phyloP scores from a whole-genome alignment of 23 tunicate genomes.

The Phallusia fumigata region DNA sequence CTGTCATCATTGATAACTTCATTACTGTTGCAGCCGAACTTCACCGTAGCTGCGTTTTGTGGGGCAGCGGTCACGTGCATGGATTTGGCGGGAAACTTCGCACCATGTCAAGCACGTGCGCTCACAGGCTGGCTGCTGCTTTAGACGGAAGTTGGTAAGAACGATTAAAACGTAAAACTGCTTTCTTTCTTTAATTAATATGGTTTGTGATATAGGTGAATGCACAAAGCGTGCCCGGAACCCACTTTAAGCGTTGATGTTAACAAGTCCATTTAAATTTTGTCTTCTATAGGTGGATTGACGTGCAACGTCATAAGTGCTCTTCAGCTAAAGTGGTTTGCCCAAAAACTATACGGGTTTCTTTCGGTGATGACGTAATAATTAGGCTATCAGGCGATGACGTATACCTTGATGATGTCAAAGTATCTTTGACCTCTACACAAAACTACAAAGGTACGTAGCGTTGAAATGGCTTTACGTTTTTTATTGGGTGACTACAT shows the following conservation, averaged over 20 bases:
- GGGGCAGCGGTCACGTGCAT: constrained; percentile 16
- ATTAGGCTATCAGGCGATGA: not conserved
- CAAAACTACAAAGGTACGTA: not conserved
- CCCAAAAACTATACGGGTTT: constrained; percentile 10
- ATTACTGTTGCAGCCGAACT: no score
- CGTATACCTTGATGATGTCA: constrained; percentile 11
- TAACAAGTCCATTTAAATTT: no score
- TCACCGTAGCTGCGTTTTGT: constrained; percentile 1
- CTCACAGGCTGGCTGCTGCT: constrained; percentile 22
- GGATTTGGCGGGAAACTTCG: constrained; percentile 23
- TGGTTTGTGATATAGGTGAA: no score
- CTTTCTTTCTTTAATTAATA: no score
- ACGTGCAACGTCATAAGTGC: constrained; percentile 25
- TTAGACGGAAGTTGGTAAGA: constrained; percentile 38
- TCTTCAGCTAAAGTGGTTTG: not conserved
- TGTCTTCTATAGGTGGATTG: constrained; percentile 34
- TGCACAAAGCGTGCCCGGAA: no score
- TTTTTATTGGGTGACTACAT: not conserved
- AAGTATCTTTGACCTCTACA: not conserved
- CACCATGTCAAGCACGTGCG: constrained; percentile 22
- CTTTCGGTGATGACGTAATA: constrained; percentile 40
- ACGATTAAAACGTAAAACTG: no score
- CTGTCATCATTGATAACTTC: no score
- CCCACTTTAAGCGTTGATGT: not conserved
- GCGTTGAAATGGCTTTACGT: not conserved